Percentiles rank a stretch among this genome's conserved stretches.
Evolutionary conservation across 2,113 vertebrate genomes (phyloP).

Genomic region (Alouatta palliata): DNA sequence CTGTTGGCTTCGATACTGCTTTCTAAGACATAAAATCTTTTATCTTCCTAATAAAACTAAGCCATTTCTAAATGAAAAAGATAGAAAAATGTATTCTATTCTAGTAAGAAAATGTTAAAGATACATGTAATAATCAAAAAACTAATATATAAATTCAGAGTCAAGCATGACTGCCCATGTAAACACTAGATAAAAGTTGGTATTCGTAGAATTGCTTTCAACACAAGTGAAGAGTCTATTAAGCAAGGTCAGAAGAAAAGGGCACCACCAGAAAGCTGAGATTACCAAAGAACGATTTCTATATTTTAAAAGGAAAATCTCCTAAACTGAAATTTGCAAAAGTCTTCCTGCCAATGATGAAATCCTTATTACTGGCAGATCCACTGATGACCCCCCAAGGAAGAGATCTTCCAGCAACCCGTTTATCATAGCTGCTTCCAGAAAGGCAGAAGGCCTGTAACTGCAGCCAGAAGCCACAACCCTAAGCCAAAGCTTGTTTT

Average conservation of each 20-base stretch:
- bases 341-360: not conserved
- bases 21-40: conserved; percentile 32
- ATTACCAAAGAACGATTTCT: not conserved
- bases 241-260: not conserved
- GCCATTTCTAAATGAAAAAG: not conserved
- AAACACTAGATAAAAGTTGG: not conserved
- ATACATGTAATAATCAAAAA: not conserved
- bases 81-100: not conserved
- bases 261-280: not conserved
- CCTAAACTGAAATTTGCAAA: not conserved
- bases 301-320: not conserved
- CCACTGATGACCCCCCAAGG: not conserved
- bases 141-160: not conserved
- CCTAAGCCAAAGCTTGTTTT: not conserved
- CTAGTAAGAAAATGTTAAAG: not conserved
- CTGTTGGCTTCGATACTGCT: not conserved
- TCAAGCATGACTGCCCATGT: not conserved
- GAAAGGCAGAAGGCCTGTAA: not conserved
- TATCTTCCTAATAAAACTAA: conserved; percentile 34
- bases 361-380: not conserved
- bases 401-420: not conserved
- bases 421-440: not conserved
- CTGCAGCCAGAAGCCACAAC: not conserved
- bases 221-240: not conserved
- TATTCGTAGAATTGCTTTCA: not conserved